Conservation (phyloP, 2,113 vertebrate genomes). For the Cichladusa arquata region DNA sequence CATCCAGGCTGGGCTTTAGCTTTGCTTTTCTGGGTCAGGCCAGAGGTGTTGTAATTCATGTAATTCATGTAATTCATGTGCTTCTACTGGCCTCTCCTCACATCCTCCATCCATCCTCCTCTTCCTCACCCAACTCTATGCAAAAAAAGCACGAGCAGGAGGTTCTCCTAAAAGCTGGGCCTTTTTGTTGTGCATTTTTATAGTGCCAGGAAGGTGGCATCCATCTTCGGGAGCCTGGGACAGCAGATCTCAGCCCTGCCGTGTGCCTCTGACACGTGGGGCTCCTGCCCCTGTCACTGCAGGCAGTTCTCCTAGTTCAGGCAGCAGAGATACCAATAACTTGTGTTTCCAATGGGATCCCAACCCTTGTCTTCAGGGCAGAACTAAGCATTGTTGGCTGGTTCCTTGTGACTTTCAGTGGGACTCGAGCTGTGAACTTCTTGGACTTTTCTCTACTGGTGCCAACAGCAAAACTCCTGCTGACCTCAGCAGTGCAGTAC, state of each 20-base stretch:
- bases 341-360: background rate
- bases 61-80: fast-evolving
- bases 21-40: background rate
- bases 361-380: background rate
- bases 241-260: background rate
- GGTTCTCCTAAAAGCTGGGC: background rate
- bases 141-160: fast-evolving
- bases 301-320: background rate
- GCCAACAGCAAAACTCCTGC: background rate
- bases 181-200: background rate
- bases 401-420: background rate
- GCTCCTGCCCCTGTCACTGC: background rate
- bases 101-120: fast-evolving
- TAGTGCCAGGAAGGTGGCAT: background rate
- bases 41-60: fast-evolving
- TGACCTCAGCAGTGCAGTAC: background rate
- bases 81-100: background rate
- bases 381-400: background rate
- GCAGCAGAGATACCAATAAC: background rate
- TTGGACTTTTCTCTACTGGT: background rate
- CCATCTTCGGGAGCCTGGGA: background rate
- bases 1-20: background rate
- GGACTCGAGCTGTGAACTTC: background rate
- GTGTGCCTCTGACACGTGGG: fast-evolving
- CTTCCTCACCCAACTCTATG: fast-evolving